These are phyloP conservation scores for Coranthus polyacanthus DNA, from an alignment of 2,797 vertebrate genomes.

Conservation along the genomic window DNA sequence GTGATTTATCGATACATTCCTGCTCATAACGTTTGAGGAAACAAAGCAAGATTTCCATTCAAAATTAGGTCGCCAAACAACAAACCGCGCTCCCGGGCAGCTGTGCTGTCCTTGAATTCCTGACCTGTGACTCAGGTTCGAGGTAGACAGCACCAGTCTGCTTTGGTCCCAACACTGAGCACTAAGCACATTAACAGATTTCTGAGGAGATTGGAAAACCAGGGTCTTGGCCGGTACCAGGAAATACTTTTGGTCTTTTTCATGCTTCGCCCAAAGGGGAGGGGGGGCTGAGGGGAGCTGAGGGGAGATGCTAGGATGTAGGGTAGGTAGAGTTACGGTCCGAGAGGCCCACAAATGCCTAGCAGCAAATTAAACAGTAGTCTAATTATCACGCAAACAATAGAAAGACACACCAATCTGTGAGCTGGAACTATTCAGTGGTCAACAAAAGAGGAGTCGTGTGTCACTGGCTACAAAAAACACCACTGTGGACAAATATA, in stretches of 20 bases:
- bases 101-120: slow-evolving; percentile 52
- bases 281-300: neutral
- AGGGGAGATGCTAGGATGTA: slow-evolving; percentile 3
- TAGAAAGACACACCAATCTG: slow-evolving; percentile 36
- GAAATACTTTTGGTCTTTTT: slow-evolving; percentile 32
- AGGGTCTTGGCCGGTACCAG: slow-evolving; percentile 28
- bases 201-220: slow-evolving; percentile 62
- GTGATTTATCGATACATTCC: no score
- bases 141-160: slow-evolving; percentile 29
- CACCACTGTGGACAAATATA: slow-evolving; percentile 6
- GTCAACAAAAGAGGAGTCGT: slow-evolving; percentile 12
- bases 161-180: slow-evolving; percentile 34
- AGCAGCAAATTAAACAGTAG: slow-evolving; percentile 25
- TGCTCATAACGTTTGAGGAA: neutral
- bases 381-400: slow-evolving; percentile 48
- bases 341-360: slow-evolving; percentile 20
- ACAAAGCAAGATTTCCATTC: neutral
- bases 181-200: slow-evolving; percentile 72
- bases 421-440: slow-evolving; percentile 24
- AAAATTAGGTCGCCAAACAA: slow-evolving; percentile 8
- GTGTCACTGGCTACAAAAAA: neutral
- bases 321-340: slow-evolving; percentile 17
- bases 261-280: neutral
- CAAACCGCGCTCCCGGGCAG: slow-evolving; percentile 16
- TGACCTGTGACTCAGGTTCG: slow-evolving; percentile 59